Conservation (phyloP, 1,140 invertebrate genomes). For the Listronotus oregonensis region DNA sequence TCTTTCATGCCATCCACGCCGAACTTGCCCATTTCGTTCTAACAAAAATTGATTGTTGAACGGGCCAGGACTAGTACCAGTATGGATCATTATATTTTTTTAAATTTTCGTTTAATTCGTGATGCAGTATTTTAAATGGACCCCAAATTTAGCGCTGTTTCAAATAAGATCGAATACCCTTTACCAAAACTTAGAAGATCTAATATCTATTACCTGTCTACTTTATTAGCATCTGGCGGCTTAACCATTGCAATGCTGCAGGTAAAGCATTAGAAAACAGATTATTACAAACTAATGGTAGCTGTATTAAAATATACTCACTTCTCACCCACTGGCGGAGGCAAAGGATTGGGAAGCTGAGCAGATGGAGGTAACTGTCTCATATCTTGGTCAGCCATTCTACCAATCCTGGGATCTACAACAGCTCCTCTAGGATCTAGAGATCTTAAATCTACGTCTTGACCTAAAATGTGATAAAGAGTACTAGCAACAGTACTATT, state of each 20-base stretch:
- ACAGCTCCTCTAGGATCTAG: slow-evolving; percentile 61
- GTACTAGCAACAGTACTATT: too few relatives aligned
- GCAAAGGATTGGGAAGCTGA: slow-evolving; percentile 62
- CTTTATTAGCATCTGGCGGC: slow-evolving; percentile 8
- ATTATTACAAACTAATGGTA: background rate
- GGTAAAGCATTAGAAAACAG: background rate
- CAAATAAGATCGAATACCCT: too few relatives aligned
- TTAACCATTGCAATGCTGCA: slow-evolving; percentile 3
- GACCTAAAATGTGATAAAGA: slow-evolving; percentile 44
- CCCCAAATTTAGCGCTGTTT: too few relatives aligned
- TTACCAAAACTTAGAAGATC: too few relatives aligned
- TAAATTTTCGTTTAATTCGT: too few relatives aligned
- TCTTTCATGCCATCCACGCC: too few relatives aligned
- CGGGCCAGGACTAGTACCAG: too few relatives aligned
- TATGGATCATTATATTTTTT: too few relatives aligned
- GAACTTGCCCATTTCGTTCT: too few relatives aligned
- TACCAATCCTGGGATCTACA: slow-evolving; percentile 48
- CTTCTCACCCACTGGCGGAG: slow-evolving; percentile 58
- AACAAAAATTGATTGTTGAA: too few relatives aligned
- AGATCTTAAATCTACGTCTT: slow-evolving; percentile 67
- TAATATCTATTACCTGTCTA: slow-evolving; percentile 16
- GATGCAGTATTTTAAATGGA: too few relatives aligned
- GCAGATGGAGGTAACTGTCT: slow-evolving; percentile 59
- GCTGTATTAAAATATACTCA: slow-evolving; percentile 23
- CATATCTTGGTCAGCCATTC: slow-evolving; percentile 66